Evolutionary conservation across 2,797 vertebrate species (phyloP), one percentile per base, ranked within the genome.

Genomic region (Myoxocephalus aenaeus): DNA sequence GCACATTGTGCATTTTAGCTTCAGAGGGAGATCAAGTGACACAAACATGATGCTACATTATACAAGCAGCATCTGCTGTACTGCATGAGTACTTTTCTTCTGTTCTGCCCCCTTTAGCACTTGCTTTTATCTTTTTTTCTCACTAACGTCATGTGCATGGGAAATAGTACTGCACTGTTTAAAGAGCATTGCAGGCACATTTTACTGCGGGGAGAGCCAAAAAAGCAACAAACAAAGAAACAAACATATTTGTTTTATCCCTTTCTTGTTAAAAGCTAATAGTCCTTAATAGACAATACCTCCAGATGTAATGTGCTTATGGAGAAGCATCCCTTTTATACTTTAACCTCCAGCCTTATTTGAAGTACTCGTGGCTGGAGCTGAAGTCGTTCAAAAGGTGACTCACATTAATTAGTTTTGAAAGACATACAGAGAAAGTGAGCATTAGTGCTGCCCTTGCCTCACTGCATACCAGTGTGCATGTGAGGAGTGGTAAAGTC

Each of bases 71-170:
- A 70, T 86, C 86, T 86, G 79, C 86, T 88, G 71, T 71, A 70
- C 86, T 90, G 92, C 93, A 92, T 92, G 90, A 84, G 72, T 75
- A 68, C 70, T 81, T 89, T 80, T 90, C 81, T 86, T 85, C 85
- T 90, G 84, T 74, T 85, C 66, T 83, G 77, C 79, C 85, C 79
- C 81, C 87, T 81, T 80, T 27, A 90, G 89, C 87, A 82, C 84
- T 83, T 69, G 86, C 90, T 92, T 89, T 88, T 83, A 85, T 89
- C 84, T 86, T 90, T 89, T 86, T 90, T 90, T 81, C 79, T 90
- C 86, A 91, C 92, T 92, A 92, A 93, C 86, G 65, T 81, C 86
- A 85, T 82, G 74, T 82, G 90, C 92, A 94, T 90, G 89, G 64
- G 73, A 86, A 88, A 82, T 59, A 78, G 70, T 51, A 75, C 65